Conservation (phyloP, 2,888 invertebrate species). For the Acanthococcus lagerstroemiae region DNA sequence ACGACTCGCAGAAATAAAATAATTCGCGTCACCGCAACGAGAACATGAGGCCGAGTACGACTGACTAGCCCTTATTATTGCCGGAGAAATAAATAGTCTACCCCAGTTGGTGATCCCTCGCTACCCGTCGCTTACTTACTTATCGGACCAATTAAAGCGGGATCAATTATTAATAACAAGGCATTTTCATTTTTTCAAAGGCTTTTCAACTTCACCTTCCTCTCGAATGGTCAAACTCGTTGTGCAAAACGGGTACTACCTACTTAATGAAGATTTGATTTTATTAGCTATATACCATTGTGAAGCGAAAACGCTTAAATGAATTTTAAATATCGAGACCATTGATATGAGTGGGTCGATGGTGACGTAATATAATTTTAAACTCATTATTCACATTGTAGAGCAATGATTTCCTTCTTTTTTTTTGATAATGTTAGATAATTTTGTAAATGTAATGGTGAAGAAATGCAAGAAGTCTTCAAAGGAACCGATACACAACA, state of each 20-base stretch:
- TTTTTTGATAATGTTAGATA: too few relatives aligned
- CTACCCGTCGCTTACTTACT: constrained; percentile 8
- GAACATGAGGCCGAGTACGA: too few relatives aligned
- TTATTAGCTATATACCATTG: constrained; percentile 18
- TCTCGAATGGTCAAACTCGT: constrained; percentile 28
- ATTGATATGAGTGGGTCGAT: constrained; percentile 1
- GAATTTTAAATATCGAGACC: constrained; percentile 23
- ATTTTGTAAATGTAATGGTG: too few relatives aligned
- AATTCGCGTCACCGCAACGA: too few relatives aligned
- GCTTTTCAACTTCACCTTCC: constrained; percentile 25
- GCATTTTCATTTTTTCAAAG: constrained; percentile 28
- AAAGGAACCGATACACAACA: too few relatives aligned
- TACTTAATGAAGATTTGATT: constrained; percentile 27
- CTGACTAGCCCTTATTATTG: too few relatives aligned
- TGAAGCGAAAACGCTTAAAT: constrained; percentile 17
- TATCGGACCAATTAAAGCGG: constrained; percentile 30
- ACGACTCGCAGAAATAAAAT: too few relatives aligned
- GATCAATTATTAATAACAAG: constrained; percentile 31
- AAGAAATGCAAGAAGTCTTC: too few relatives aligned
- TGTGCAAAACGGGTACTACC: constrained; percentile 13
- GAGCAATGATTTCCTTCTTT: too few relatives aligned
- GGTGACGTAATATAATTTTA: neutral
- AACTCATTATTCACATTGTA: neutral
- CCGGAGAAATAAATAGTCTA: constrained; percentile 1
- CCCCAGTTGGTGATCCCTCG: constrained; percentile 15